Conservation (phyloP, 2,888 invertebrate species). For the Polia nebulosa region DNA sequence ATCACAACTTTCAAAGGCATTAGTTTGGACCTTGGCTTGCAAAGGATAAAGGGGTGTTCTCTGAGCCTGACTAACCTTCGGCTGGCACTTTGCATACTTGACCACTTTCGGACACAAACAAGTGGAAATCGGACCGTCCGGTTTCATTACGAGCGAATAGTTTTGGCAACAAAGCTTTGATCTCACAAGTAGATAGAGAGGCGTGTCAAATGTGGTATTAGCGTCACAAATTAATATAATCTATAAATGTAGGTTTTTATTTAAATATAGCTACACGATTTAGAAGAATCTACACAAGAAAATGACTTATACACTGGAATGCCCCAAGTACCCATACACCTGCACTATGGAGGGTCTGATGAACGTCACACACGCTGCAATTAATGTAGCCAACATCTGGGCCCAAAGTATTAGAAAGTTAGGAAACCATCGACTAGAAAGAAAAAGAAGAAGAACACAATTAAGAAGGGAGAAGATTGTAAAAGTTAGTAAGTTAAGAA, state of each 20-base stretch:
- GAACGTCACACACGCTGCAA: too few species aligned
- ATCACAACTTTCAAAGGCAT: conserved; percentile 90
- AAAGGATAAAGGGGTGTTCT: conserved; percentile 74
- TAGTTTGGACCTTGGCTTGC: conserved; percentile 89
- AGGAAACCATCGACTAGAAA: too few species aligned
- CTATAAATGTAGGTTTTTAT: not conserved
- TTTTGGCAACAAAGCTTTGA: not conserved
- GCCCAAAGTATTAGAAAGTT: too few species aligned
- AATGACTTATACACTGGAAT: too few species aligned
- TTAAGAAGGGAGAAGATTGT: not conserved
- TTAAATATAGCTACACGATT: not conserved
- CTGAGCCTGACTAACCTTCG: conserved; percentile 38
- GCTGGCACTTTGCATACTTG: conserved; percentile 40
- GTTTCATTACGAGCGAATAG: not conserved
- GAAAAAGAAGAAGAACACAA: not conserved
- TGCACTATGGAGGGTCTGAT: too few species aligned
- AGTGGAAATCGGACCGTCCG: conserved; percentile 9
- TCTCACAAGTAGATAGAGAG: conserved; percentile 4
- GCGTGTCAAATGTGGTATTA: not conserved
- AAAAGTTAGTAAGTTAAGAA: not conserved
- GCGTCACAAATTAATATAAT: not conserved
- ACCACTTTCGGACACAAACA: conserved; percentile 20
- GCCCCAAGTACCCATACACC: too few species aligned
- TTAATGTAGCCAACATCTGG: too few species aligned
- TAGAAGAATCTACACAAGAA: too few species aligned